Percentiles rank a stretch among this genome's conserved stretches.
phyloP scores from a whole-genome alignment of 2,113 vertebrate genomes.

The Monopterus albus region DNA sequence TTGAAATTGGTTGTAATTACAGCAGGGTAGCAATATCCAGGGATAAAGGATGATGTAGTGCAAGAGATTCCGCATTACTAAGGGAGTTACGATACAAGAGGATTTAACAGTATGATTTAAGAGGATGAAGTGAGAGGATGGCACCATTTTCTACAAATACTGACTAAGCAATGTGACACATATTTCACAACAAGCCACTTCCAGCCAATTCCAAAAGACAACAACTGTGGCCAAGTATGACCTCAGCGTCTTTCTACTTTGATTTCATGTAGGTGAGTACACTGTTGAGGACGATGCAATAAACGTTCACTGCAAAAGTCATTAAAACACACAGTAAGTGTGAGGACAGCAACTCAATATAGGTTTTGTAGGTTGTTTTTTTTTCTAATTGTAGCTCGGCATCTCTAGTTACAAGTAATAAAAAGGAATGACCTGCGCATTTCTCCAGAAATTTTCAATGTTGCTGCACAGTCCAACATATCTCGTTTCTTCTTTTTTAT shows the following conservation, averaged over 20 bases:
- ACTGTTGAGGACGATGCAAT: no score
- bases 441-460: no score
- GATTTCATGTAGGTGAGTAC: neutral
- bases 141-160: neutral
- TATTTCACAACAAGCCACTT: constrained; percentile 9
- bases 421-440: no score
- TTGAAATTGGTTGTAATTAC: neutral
- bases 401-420: no score
- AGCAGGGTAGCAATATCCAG: neutral
- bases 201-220: constrained; percentile 15
- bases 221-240: constrained; percentile 15
- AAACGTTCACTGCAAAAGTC: neutral
- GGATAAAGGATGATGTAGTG: constrained; percentile 1
- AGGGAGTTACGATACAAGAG: neutral
- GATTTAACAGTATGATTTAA: constrained; percentile 6
- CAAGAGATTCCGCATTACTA: neutral
- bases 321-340: neutral
- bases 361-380: no score
- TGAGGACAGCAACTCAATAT: no score
- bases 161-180: constrained; percentile 27
- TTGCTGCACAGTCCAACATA: no score
- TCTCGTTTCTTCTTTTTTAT: no score
- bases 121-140: constrained; percentile 23
- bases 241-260: constrained; percentile 10
- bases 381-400: no score